Evolutionary conservation across 2,797 vertebrate genomes (phyloP).

Genomic region (Gymnocypris eckloni): DNA sequence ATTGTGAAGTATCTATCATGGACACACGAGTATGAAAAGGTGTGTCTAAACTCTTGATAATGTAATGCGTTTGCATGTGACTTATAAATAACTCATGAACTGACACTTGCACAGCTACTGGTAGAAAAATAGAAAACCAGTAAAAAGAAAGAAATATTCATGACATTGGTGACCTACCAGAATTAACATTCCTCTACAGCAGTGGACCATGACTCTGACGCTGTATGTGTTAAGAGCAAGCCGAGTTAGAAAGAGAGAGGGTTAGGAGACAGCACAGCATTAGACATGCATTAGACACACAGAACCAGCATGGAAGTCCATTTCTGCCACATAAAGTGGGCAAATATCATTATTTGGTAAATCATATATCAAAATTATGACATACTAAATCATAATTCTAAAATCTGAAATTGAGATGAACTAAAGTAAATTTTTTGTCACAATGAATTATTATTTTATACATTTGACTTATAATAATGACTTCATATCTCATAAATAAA

Average conservation of each 20-base stretch:
- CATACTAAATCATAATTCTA: not conserved
- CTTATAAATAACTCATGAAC: not conserved
- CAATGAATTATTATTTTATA: not conserved
- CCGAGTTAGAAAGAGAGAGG: conserved; percentile 60
- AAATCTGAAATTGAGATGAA: not conserved
- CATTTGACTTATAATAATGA: not conserved
- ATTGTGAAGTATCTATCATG: not conserved
- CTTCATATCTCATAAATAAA: not conserved
- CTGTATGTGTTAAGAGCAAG: conserved; percentile 85
- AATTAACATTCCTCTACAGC: conserved; percentile 91
- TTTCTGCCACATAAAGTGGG: not conserved
- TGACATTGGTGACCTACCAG: conserved; percentile 75
- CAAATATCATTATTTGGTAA: not conserved
- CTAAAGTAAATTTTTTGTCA: not conserved
- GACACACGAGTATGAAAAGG: not conserved
- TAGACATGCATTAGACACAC: conserved; percentile 22
- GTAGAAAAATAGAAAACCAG: not conserved
- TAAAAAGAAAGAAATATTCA: conserved; percentile 8
- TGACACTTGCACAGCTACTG: not conserved
- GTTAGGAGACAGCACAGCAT: conserved; percentile 66
- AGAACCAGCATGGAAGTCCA: not conserved
- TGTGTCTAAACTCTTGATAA: not conserved
- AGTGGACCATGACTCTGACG: conserved; percentile 92
- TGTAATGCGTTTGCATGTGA: not conserved
- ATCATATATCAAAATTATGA: not conserved